Evolutionary conservation across 2,797 vertebrate genomes (phyloP).

Genomic region (Tokudaia muenninki): DNA sequence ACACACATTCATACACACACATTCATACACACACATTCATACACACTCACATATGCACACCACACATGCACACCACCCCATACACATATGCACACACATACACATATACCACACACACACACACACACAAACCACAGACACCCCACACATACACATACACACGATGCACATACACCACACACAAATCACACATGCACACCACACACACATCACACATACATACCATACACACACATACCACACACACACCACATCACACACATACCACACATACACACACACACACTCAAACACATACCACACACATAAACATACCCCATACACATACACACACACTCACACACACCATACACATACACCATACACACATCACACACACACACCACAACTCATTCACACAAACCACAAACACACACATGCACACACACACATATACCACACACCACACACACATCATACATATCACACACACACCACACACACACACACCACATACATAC

Average conservation of each 20-base stretch:
- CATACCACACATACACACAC: neutral
- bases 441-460: neutral
- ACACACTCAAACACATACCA: too few species aligned
- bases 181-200: too few species aligned
- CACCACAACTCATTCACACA: neutral
- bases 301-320: neutral
- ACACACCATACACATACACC: too few species aligned
- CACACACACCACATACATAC: neutral
- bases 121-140: too few species aligned
- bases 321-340: neutral
- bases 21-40: too few species aligned
- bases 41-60: neutral
- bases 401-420: neutral
- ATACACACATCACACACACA: too few species aligned
- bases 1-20: neutral
- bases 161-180: too few species aligned
- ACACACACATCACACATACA: too few species aligned
- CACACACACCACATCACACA: neutral
- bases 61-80: neutral
- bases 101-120: too few species aligned
- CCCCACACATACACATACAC: too few species aligned
- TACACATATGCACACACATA: neutral
- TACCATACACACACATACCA: too few species aligned
- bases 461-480: neutral
- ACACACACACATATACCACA: rapidly evolving